Evolutionary conservation across 2,888 invertebrate genomes (phyloP).

Genomic region (Phania funesta): DNA sequence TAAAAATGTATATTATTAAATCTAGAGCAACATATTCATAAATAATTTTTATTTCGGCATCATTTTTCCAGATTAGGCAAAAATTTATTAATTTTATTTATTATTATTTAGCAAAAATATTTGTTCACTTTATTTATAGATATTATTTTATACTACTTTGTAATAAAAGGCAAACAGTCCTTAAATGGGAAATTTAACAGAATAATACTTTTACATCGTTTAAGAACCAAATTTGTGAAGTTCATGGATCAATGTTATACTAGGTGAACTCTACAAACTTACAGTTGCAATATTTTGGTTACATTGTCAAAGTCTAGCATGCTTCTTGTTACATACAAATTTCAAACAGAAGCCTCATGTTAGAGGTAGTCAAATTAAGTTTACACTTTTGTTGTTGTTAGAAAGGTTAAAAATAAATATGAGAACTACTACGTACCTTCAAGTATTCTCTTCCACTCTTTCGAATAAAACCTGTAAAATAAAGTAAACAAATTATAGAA

Average conservation of each 20-base stretch:
- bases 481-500: neutral
- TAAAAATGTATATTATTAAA: too few relatives aligned
- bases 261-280: neutral
- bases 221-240: neutral
- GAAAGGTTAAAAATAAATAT: conserved; percentile 29
- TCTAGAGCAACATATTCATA: too few relatives aligned
- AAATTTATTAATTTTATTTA: too few relatives aligned
- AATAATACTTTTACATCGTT: too few relatives aligned
- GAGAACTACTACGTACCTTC: neutral
- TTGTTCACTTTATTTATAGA: too few relatives aligned
- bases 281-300: conserved; percentile 6
- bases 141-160: too few relatives aligned
- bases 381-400: conserved; percentile 37
- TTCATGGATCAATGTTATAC: neutral
- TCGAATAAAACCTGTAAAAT: neutral
- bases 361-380: conserved; percentile 38
- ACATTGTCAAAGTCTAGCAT: conserved; percentile 15
- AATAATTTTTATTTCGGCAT: too few relatives aligned
- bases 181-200: too few relatives aligned
- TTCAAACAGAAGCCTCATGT: conserved; percentile 28
- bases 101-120: too few relatives aligned
- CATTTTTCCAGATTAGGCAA: too few relatives aligned
- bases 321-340: neutral
- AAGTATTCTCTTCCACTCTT: neutral
- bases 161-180: too few relatives aligned